Base-by-base conservation (phyloP, 2,888 invertebrate genomes). In the Torymus texanus region DNA sequence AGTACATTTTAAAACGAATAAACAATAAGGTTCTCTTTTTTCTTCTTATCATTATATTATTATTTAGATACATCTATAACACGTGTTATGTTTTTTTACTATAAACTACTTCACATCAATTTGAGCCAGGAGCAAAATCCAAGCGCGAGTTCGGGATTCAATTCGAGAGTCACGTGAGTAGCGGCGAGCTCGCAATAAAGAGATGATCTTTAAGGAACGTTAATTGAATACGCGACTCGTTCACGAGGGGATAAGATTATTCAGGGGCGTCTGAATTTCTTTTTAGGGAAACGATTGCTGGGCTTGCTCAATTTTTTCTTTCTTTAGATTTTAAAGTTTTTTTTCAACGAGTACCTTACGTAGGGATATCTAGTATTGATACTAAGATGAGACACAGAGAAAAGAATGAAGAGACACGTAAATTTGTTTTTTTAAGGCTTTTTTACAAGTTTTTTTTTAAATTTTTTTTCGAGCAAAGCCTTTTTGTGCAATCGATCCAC, bases 371-470 rank as follows among this genome's bases (percentile, higher is more conserved):
- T 74, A 70, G 13, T 58, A 62, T 62, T 62, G n/a, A 59, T 58
- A 16, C 13, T 72, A 73, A 3, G 41, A 61, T 56, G 21, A 41
- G 41, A 74, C 70, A 77, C 56, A 65, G 74, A 67, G 5, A 72
- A 68, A 80, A 16, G 16, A 70, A 65, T 62, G 51, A 41, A 74
- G 29, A 77, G 63, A 80, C 72, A 63, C 65, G 16, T 59, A 59
- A 24, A 72, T 66, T 21, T 79, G 55, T 70, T 76, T 62, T 62
- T 68, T 29, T 51, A 18, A n/a, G 18, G 10, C 59, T 21, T 76
- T 76, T 77, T 73, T 10, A n/a, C 5, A 2, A 21, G 41, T 41
- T n/a, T 53, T 68, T 68, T 51, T 76, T 18, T 16, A n/a, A 29
- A 16, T 80, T 51, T 67, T 76, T 80, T 65, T 50, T 53, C 63